Evolutionary conservation across 2,113 vertebrate genomes (phyloP).

Genomic region (Carettochelys insculpta): DNA sequence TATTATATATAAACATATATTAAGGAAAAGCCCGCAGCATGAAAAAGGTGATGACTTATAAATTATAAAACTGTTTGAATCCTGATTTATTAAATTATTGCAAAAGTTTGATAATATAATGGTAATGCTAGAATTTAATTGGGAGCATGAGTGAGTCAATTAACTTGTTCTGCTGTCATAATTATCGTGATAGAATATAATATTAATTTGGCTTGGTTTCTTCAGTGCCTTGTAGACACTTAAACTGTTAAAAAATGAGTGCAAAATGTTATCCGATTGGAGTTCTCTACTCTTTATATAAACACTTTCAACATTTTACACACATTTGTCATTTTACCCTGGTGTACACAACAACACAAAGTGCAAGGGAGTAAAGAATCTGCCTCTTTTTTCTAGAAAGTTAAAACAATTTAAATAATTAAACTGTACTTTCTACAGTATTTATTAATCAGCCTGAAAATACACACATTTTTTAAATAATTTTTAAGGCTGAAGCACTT

Average conservation of each 20-base stretch:
- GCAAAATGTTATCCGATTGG: not conserved
- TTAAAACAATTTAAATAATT: not conserved
- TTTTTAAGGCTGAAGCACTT: not conserved
- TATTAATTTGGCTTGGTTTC: not conserved
- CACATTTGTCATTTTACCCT: not conserved
- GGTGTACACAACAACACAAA: not conserved
- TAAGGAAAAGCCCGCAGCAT: not conserved
- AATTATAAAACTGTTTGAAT: not conserved
- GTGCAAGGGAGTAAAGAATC: not conserved
- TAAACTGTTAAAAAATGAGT: not conserved
- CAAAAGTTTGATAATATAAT: not conserved
- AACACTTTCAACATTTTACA: not conserved
- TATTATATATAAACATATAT: not conserved
- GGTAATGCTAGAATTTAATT: not conserved
- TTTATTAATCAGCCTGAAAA: not conserved
- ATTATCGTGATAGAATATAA: not conserved
- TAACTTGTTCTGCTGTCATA: not conserved
- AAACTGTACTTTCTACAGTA: not conserved
- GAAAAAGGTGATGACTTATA: not conserved
- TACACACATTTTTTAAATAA: not conserved
- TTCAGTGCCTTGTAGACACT: not conserved
- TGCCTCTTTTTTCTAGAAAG: not conserved
- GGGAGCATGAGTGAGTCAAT: not conserved
- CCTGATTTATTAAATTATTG: not conserved
- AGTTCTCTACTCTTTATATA: not conserved